Evolutionary conservation across 2,797 vertebrate species (phyloP), one percentile per base, ranked within the genome.

Genomic region (Eremophila alpestris): DNA sequence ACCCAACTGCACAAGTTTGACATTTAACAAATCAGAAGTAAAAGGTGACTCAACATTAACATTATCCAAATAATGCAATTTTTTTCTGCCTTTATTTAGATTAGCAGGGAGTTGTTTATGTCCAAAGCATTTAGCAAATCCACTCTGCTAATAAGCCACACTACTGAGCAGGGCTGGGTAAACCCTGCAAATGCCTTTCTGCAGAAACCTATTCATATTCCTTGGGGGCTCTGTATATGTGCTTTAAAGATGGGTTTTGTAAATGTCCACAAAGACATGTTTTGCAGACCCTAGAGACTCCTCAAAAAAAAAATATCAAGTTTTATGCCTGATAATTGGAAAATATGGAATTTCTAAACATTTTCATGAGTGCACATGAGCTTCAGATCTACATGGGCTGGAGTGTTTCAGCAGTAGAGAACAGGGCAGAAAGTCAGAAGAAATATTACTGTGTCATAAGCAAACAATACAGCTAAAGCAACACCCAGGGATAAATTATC

Each of bases 11-110:
- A 69, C 76, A 58, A 96, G 32, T 45, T n/a, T 90, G 91, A 83
- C 92, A 88, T 95, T 95, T 92, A 93, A 43, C 73, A 83, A 93
- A 90, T 68, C n/a, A 60, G 51, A 89, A 95, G 55, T 40, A 92
- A 88, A 55, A 78, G n/a, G 32, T 93, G 90, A 94, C 84, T 93
- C 87, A 80, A 85, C 46, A 60, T 56, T 68, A 87, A 77, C 38
- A 13, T 76, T 70, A 69, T 59, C 52, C 52, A 91, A 69, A 43
- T 36, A 48, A 12, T 16, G 26, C 26, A 7, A 5, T 5, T n/a
- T 49, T 59, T 83, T 64, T 2, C 48, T 34, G 58, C 38, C 17
- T 83, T 83, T 82, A 59, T 83, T 73, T 90, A 67, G 30, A 64
- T 70, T 75, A 90, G 30, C 40, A 80, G 36, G 15, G 75, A 93